Percentiles rank a stretch among this genome's conserved stretches.
phyloP scores from a whole-genome alignment of 2,888 invertebrate genomes.

The Euplagia quadripunctaria region DNA sequence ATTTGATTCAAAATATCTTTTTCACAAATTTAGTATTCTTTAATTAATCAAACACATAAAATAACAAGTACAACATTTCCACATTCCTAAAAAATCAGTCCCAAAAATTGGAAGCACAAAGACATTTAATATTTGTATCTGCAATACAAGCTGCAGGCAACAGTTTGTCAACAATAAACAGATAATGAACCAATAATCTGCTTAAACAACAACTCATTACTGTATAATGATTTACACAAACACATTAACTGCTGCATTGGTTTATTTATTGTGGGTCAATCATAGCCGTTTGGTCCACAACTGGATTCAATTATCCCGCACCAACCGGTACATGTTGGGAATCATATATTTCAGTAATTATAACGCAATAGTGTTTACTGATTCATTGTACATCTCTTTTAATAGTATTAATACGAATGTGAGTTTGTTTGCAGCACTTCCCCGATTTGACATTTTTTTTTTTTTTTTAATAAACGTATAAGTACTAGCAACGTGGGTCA shows the following conservation, averaged over 20 bases:
- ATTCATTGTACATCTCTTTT: background rate
- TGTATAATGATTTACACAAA: conserved; percentile 8
- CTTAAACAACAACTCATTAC: conserved; percentile 3
- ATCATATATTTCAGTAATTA: background rate
- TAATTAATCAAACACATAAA: too few relatives aligned
- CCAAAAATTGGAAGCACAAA: background rate
- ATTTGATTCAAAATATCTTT: too few relatives aligned
- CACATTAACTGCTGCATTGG: conserved; percentile 1
- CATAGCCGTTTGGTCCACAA: background rate
- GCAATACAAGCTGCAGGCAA: background rate
- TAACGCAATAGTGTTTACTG: background rate
- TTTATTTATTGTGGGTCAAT: conserved; percentile 10
- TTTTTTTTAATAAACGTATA: too few relatives aligned
- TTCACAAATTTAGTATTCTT: too few relatives aligned
- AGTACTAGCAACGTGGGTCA: too few relatives aligned
- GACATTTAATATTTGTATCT: background rate
- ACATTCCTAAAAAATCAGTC: background rate
- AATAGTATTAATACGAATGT: background rate
- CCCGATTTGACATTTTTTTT: background rate
- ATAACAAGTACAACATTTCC: too few relatives aligned
- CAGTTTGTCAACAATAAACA: background rate
- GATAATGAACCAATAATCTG: background rate
- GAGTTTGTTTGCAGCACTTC: background rate
- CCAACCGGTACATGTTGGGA: too few relatives aligned
- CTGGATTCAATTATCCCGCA: background rate